Conservation (phyloP, 1,140 invertebrate genomes). For the Cherax quadricarinatus region DNA sequence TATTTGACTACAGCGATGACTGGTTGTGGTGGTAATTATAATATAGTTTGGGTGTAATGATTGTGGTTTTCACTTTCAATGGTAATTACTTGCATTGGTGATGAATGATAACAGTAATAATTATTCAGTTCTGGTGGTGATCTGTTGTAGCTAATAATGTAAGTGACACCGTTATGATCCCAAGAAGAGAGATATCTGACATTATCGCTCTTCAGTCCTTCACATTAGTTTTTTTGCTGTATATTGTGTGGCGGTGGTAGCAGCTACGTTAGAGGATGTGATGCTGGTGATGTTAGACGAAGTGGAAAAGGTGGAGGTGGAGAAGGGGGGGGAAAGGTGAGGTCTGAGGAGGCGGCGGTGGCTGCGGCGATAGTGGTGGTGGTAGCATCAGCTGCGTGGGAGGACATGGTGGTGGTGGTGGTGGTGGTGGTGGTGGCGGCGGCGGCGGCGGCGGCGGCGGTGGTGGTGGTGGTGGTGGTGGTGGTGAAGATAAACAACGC, state of each 20-base stretch:
- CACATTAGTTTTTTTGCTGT: no score
- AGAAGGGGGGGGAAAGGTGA: constrained; percentile 13
- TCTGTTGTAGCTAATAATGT: no score
- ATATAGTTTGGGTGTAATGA: background rate
- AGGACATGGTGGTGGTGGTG: constrained; percentile 6
- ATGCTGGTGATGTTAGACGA: background rate
- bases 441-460: constrained; percentile 5
- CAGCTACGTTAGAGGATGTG: no score
- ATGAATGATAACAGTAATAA: no score
- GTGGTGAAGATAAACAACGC: background rate
- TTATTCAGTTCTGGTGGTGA: no score
- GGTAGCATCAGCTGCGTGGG: constrained; percentile 15
- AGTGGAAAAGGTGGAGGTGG: background rate
- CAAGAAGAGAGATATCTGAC: no score
- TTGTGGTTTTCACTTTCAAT: background rate
- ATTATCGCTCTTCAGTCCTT: no score
- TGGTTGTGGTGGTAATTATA: constrained; percentile 12
- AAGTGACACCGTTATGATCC: no score
- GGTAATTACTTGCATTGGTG: no score
- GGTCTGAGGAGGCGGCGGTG: background rate
- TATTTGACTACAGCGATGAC: background rate
- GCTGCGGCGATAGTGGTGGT: constrained; percentile 11
- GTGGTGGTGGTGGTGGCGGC: background rate
- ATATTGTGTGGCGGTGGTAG: no score
- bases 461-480: constrained; percentile 17